Evolutionary conservation across 2,113 vertebrate species (phyloP), one percentile per base, ranked within the genome.

Genomic region (Sisor rabdophorus): DNA sequence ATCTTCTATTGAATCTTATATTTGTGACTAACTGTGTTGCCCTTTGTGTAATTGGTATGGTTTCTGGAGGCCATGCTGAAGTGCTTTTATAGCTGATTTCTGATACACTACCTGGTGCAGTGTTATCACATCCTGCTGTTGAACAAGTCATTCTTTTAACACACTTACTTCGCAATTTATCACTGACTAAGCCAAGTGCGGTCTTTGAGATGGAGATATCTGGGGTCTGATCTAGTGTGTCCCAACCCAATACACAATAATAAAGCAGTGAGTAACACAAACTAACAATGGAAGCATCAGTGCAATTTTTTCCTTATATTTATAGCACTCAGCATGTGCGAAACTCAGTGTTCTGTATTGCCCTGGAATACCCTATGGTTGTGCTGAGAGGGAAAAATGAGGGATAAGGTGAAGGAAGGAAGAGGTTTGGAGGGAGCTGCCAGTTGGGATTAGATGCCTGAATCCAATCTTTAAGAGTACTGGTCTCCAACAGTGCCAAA

Each of bases 391-490:
- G 24, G 22, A 36, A 26, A 65, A 71, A 75, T 22, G 85, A 89
- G 32, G 64, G 70, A 78, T 36, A 58, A 22, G 89, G 89, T 78
- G 88, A 90, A 85, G 84, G 85, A 85, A 83, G 84, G 83, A 87
- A 88, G 90, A 87, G 73, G 82, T 90, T 88, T 83, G 85, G 88
- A 90, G 88, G 76, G 82, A 91, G 90, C 92, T 93, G 94, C 93
- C 93, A 89, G 89, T 85, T 93, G 92, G 93, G 95, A 97, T 96
- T 95, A 96, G 92, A 92, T 95, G 94, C 93, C 94, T 94, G 95
- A 95, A 94, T 96, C 91, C 91, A 95, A 97, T 94, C 93, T 93
- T 91, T 90, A 93, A 92, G 88, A 93, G 93, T 88, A 90, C 91
- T 90, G 91, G 91, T 92, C 92, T 98, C 95, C 95, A 96, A 94